Percentiles rank a stretch among this genome's conserved stretches.
Conservation (phyloP, 2,113 vertebrate genomes). For the Melospiza melodia region DNA sequence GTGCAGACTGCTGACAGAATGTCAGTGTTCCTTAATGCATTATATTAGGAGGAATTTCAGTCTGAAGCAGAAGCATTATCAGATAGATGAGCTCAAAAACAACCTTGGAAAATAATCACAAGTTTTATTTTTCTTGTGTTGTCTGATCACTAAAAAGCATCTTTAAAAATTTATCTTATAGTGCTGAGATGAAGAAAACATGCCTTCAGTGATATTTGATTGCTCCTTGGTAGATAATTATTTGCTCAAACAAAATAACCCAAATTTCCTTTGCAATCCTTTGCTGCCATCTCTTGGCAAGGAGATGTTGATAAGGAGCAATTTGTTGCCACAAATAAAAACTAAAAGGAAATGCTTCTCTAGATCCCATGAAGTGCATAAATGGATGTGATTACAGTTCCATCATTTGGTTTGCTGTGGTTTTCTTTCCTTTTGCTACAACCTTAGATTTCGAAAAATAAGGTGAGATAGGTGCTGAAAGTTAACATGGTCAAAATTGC, state of each 20-base stretch:
- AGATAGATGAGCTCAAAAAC: conserved; percentile 43
- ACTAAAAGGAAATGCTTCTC: not conserved
- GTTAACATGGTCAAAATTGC: not conserved
- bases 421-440: not conserved
- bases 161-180: conserved; percentile 65
- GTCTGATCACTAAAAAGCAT: conserved; percentile 49
- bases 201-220: conserved; percentile 68
- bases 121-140: conserved; percentile 40
- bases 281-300: conserved; percentile 75
- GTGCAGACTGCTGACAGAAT: not conserved
- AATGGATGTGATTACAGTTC: not conserved
- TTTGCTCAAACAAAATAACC: conserved; percentile 39
- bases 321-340: not conserved
- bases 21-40: not conserved
- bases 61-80: not conserved
- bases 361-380: not conserved
- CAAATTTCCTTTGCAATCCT: conserved; percentile 18
- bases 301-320: not conserved
- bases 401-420: not conserved
- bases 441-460: not conserved
- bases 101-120: conserved; percentile 55
- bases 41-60: conserved; percentile 16
- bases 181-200: conserved; percentile 61
- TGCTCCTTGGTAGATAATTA: conserved; percentile 63
- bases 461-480: not conserved